Percentiles rank a stretch among this genome's conserved stretches.
phyloP scores from a whole-genome alignment of 2,888 invertebrate species.

The Saturnia japonica region DNA sequence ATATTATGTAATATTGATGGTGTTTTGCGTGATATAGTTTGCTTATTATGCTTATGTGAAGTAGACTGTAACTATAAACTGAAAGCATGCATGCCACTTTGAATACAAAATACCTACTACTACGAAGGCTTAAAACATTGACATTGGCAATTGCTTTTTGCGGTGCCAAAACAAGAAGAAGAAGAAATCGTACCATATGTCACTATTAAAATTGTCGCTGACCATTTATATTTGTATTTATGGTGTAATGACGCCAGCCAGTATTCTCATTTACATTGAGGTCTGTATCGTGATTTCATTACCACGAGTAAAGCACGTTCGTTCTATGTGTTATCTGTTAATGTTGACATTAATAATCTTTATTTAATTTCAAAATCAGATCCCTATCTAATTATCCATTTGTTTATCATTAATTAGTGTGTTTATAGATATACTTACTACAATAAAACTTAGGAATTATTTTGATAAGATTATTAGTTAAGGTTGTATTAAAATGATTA shows the following conservation, averaged over 20 bases:
- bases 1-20: too few relatives aligned
- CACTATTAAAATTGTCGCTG: neutral
- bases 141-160: too few relatives aligned
- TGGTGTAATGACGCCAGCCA: neutral
- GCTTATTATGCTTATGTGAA: too few relatives aligned
- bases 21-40: too few relatives aligned
- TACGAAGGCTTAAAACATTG: too few relatives aligned
- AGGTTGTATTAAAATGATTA: neutral
- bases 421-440: conserved; percentile 10
- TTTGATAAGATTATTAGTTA: neutral
- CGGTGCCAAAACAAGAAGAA: too few relatives aligned
- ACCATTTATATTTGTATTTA: neutral
- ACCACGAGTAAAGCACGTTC: neutral
- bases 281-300: neutral
- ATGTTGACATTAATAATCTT: neutral
- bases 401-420: conserved; percentile 21
- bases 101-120: too few relatives aligned
- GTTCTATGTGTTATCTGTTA: neutral
- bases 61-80: too few relatives aligned
- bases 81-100: too few relatives aligned
- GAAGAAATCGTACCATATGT: neutral
- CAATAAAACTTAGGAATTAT: neutral
- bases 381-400: conserved; percentile 13
- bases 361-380: conserved; percentile 7
- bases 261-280: neutral